Evolutionary conservation across 37 sponge, comb jelly and placozoan genomes (phyloP).

Genomic region (Dysidea cf. avara): DNA sequence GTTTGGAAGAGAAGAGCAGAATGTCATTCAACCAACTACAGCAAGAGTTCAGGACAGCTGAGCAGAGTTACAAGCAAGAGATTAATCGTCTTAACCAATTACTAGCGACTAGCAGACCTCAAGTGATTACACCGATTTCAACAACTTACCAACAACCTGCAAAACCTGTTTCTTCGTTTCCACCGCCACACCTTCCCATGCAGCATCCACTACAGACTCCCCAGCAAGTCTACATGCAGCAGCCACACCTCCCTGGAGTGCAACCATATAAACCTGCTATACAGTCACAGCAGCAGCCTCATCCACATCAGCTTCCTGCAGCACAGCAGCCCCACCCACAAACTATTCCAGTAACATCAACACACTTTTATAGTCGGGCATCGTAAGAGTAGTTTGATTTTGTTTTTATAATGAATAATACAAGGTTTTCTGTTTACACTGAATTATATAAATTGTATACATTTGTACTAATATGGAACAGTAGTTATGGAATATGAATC

Average conservation of each 20-base stretch:
- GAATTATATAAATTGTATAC: too few relatives aligned
- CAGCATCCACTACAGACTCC: background rate
- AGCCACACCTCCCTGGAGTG: background rate
- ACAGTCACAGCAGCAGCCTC: slow-evolving; percentile 19
- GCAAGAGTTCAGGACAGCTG: slow-evolving; percentile 7
- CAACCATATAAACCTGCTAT: background rate
- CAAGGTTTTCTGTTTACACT: background rate
- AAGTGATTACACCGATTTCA: background rate
- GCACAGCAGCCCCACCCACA: slow-evolving; percentile 9
- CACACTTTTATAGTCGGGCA: too few relatives aligned
- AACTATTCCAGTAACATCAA: background rate
- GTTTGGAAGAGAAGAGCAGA: slow-evolving; percentile 48
- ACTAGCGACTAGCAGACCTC: background rate
- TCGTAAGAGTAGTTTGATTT: too few relatives aligned
- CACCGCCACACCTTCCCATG: background rate
- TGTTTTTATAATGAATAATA: too few relatives aligned
- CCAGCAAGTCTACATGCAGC: background rate
- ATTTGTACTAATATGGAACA: slow-evolving; percentile 53
- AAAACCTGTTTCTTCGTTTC: background rate
- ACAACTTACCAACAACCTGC: background rate
- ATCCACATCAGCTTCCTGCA: slow-evolving; percentile 15
- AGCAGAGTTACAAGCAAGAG: background rate
- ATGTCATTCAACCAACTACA: slow-evolving; percentile 43
- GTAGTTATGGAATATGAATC: slow-evolving; percentile 40
- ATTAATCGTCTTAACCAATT: background rate